Percentiles rank a stretch among this genome's conserved stretches.
These are phyloP conservation scores for Oriolus oriolus DNA, from an alignment of 2,113 vertebrate species.

Conservation along the genomic window DNA sequence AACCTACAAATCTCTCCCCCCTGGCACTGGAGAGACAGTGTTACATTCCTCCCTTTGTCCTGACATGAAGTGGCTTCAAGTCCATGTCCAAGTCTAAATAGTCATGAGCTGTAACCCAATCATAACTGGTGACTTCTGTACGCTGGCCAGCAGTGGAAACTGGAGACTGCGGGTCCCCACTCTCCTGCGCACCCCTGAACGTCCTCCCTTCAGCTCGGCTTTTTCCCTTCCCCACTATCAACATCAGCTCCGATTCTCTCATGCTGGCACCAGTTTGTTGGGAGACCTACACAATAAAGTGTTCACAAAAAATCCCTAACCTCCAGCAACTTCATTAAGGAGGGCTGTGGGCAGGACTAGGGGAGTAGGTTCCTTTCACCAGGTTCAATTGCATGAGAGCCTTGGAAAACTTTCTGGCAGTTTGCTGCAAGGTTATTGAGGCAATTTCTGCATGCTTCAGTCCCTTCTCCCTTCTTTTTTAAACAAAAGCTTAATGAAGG, in stretches of 20 bases:
- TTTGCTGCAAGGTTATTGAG: slow-evolving; percentile 44
- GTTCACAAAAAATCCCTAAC: neutral
- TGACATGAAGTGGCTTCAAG: slow-evolving; percentile 55
- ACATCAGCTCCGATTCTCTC: neutral
- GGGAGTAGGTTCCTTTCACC: slow-evolving; percentile 19
- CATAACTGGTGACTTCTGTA: slow-evolving; percentile 45
- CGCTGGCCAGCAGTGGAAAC: neutral
- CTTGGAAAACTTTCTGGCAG: slow-evolving; percentile 49
- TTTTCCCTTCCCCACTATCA: neutral
- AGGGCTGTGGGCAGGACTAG: neutral
- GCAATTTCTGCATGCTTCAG: slow-evolving; percentile 26
- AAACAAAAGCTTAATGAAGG: slow-evolving; percentile 36
- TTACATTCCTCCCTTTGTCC: slow-evolving; percentile 71
- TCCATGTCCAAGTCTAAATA: slow-evolving; percentile 64
- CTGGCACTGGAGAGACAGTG: slow-evolving; percentile 57
- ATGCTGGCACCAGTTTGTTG: neutral
- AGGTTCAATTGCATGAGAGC: slow-evolving; percentile 14
- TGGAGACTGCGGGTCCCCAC: neutral
- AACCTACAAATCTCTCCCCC: slow-evolving; percentile 44
- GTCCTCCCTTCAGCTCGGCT: neutral
- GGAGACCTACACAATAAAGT: neutral
- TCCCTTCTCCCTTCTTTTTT: neutral
- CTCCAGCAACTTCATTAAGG: slow-evolving; percentile 5
- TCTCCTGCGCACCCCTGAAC: neutral
- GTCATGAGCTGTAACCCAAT: slow-evolving; percentile 61